These are phyloP conservation scores for Amphiduros pacificus DNA, from an alignment of 2,888 invertebrate species.

Conservation along the genomic window DNA sequence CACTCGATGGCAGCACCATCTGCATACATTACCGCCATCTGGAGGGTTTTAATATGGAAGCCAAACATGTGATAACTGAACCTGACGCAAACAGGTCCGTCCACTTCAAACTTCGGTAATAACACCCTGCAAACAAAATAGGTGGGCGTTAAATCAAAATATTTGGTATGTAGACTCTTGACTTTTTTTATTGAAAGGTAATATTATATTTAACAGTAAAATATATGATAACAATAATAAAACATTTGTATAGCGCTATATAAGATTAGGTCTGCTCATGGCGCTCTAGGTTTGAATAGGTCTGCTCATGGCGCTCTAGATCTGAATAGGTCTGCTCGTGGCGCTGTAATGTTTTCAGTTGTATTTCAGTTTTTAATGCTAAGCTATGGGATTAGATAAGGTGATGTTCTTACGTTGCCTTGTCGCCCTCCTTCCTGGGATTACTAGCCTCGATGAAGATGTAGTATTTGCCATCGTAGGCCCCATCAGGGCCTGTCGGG, in stretches of 20 bases:
- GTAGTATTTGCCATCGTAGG: constrained; percentile 61
- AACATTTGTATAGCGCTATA: too few species aligned
- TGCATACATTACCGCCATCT: constrained; percentile 28
- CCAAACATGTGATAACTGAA: constrained; percentile 56
- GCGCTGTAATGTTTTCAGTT: too few species aligned
- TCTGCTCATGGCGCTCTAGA: too few species aligned
- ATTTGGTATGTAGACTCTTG: too few species aligned
- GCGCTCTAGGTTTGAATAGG: too few species aligned
- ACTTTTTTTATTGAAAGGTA: too few species aligned
- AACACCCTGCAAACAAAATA: constrained; percentile 2
- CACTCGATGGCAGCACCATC: not conserved
- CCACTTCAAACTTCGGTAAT: not conserved
- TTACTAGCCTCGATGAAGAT: constrained; percentile 80
- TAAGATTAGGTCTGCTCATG: too few species aligned
- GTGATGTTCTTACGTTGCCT: constrained; percentile 63
- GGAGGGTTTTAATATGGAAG: constrained; percentile 40
- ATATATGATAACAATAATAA: too few species aligned
- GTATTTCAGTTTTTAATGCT: too few species aligned
- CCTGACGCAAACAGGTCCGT: constrained; percentile 35
- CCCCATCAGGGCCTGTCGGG: constrained; percentile 14
- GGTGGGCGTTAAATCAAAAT: too few species aligned
- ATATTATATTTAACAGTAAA: too few species aligned
- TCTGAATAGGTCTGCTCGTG: too few species aligned
- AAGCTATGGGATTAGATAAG: not conserved
- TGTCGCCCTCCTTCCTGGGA: constrained; percentile 67